phyloP scores from a whole-genome alignment of 2,113 vertebrate species.

The Paratilapia polleni region DNA sequence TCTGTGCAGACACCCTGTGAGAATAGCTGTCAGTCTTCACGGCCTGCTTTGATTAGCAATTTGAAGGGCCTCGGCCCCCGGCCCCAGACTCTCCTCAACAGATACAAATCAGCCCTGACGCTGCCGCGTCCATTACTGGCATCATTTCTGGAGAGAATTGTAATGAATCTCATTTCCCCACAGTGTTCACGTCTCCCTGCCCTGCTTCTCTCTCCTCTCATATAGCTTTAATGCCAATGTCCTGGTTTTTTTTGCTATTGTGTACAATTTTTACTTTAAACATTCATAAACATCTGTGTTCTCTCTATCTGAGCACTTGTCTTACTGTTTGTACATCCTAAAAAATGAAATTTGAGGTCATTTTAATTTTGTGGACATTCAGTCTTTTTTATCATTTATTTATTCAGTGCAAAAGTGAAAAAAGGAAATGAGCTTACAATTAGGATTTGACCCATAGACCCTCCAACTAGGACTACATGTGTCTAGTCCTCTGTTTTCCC shows the following conservation, averaged over 20 bases:
- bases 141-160: conserved; percentile 37
- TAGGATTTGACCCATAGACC: neutral
- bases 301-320: neutral
- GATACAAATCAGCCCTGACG: conserved; percentile 61
- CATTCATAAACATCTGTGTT: neutral
- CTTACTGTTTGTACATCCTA: neutral
- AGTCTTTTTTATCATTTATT: neutral
- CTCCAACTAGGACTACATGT: neutral
- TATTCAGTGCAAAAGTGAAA: neutral
- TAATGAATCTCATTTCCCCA: conserved; percentile 59
- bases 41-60: conserved; percentile 62
- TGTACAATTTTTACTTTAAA: neutral
- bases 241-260: neutral
- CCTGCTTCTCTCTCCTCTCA: neutral
- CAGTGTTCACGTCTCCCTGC: neutral
- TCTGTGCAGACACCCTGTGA: conserved; percentile 43
- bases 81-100: conserved; percentile 32
- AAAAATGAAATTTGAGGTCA: neutral
- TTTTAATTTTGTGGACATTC: neutral
- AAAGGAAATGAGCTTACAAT: neutral
- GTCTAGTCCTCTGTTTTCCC: neutral
- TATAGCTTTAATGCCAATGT: neutral
- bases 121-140: conserved; percentile 41
- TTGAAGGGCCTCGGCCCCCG: conserved; percentile 39
- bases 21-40: conserved; percentile 69